These are phyloP conservation scores for Mythimna loreyi DNA, from an alignment of 2,888 invertebrate species.

Conservation along the genomic window DNA sequence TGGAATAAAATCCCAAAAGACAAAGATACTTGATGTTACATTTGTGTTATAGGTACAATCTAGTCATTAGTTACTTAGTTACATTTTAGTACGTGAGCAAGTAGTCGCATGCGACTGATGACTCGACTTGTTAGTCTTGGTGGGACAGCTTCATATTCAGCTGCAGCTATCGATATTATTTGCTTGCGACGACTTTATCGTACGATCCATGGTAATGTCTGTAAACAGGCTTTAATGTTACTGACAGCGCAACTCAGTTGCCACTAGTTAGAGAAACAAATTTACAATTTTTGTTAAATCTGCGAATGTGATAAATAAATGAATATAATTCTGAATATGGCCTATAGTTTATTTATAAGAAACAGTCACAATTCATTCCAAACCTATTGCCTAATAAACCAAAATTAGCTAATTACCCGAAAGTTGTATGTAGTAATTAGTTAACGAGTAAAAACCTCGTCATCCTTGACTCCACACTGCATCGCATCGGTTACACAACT, in stretches of 20 bases:
- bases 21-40: not conserved
- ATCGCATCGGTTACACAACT: constrained; percentile 8
- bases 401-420: not conserved
- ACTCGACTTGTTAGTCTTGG: not conserved
- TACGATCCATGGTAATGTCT: not conserved
- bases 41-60: constrained; percentile 35
- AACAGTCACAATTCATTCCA: not conserved
- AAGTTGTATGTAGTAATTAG: not conserved
- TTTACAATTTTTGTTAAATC: constrained; percentile 37
- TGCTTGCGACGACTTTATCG: not conserved
- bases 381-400: not conserved
- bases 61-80: constrained; percentile 57
- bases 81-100: not conserved
- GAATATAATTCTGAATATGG: constrained; percentile 15
- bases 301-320: constrained; percentile 57
- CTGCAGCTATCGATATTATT: not conserved
- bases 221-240: not conserved
- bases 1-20: not conserved
- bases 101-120: constrained; percentile 2
- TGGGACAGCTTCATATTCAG: not conserved
- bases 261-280: constrained; percentile 10
- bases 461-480: constrained; percentile 6
- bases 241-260: constrained; percentile 17
- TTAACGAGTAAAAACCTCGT: constrained; percentile 14
- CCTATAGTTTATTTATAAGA: not conserved